Percentiles rank a stretch among this genome's conserved stretches.
Evolutionary conservation across 2,797 vertebrate genomes (phyloP).

Genomic region (Acipenser transmontanus): DNA sequence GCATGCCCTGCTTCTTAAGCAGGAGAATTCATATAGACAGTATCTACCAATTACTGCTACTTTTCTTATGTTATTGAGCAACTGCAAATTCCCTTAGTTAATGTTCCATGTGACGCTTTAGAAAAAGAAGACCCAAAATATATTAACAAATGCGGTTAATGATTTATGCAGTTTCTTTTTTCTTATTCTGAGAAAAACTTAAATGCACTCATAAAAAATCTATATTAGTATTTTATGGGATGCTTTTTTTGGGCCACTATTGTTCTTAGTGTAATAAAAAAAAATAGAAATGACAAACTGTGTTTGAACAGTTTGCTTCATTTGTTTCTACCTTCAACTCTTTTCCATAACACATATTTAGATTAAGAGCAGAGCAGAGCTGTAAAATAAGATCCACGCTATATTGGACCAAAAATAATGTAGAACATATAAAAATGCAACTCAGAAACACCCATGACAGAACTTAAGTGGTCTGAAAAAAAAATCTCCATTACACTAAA

Average conservation of each 20-base stretch:
- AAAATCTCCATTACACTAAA: no score
- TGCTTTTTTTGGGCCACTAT: conserved; percentile 54
- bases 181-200: conserved; percentile 44
- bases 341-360: conserved; percentile 40
- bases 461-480: no score
- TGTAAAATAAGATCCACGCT: conserved; percentile 14
- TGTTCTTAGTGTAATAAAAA: conserved; percentile 53
- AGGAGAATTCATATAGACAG: no score
- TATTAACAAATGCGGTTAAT: conserved; percentile 16
- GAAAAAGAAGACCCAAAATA: no score
- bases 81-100: no score
- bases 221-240: conserved; percentile 60
- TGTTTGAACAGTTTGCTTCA: conserved; percentile 53
- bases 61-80: no score
- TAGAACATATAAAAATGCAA: no score
- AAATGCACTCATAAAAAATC: conserved; percentile 53
- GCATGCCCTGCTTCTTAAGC: no score
- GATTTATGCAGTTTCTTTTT: conserved; percentile 24
- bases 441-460: no score
- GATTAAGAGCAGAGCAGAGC: conserved; percentile 39
- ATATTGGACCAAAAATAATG: no score
- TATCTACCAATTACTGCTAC: no score
- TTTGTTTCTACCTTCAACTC: conserved; percentile 51
- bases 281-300: conserved; percentile 46
- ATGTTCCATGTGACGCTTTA: no score